Base-by-base conservation (phyloP, 2,797 vertebrate species). In the Poecilia wingei region DNA sequence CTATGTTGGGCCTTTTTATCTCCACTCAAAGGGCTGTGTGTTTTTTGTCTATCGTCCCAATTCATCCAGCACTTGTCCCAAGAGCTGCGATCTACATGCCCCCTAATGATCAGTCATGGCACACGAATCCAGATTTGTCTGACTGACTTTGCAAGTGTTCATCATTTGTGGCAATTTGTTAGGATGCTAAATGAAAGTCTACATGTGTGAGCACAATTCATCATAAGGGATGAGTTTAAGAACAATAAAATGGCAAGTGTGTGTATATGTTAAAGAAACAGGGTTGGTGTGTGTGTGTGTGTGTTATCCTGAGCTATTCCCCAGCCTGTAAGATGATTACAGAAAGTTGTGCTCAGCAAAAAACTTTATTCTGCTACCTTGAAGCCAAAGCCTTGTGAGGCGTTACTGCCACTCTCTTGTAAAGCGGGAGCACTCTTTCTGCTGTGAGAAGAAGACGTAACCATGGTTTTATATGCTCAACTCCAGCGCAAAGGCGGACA, bases 261-360 rank as follows among this genome's bases (percentile, higher is more conserved):
- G 16, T 75, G 14, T n/a, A 73, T 57, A 45, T 78, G 28, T 84
- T 49, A 12, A 43, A 72, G 25, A 79, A 45, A 82, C 77, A 78
- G 33, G 53, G 20, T 5, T n/a, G 49, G 55, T 39, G 78, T 49
- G 68, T 69, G 47, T 0, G 0, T 51, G 49, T 51, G 47, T 79
- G 74, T 80, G 81, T 85, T 70, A 12, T 73, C 46, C 79, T 85
- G 61, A 87, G 84, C 79, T 72, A 75, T 80, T 83, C 57, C 46
- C 77, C 80, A 83, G 83, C 75, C 85, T 78, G 70, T 94, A 93
- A 92, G 87, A 86, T 93, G 91, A 92, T 95, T 93, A 91, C 79
- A 91, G 79, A 84, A 88, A 86, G 70, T 84, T 89, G 72, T 76
- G 80, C 88, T 95, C 90, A 92, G 91, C 90, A 90, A 80, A 93